Percentiles rank a stretch among this genome's conserved stretches.
These are phyloP conservation scores for Hozukius guyotensis DNA, from an alignment of 2,797 vertebrate species.

Conservation along the genomic window DNA sequence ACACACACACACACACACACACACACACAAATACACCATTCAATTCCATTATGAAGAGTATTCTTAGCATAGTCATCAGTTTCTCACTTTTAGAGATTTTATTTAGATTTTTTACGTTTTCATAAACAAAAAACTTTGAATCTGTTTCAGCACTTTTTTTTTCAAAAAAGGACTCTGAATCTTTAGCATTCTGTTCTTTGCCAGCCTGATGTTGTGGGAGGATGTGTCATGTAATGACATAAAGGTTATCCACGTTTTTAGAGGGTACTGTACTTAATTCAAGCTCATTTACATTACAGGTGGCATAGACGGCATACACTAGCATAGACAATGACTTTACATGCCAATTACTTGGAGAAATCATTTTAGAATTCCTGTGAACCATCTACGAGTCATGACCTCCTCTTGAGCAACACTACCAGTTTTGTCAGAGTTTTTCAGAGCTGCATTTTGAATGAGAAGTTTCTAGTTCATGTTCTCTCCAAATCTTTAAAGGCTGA, in stretches of 20 bases:
- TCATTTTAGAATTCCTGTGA: not conserved
- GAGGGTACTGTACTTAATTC: not conserved
- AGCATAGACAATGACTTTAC: not conserved
- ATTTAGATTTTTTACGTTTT: constrained; percentile 18
- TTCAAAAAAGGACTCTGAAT: not conserved
- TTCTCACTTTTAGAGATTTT: constrained; percentile 20
- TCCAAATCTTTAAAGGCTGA: not conserved
- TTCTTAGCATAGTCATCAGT: constrained; percentile 17
- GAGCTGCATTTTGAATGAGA: not conserved
- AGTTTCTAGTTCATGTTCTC: not conserved
- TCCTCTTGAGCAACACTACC: not conserved
- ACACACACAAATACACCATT: not conserved
- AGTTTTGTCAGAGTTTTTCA: not conserved
- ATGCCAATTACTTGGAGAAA: not conserved
- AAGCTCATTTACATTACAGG: constrained; percentile 10
- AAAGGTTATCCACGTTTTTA: not conserved
- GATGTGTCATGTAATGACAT: not conserved
- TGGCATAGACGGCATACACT: not conserved
- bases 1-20: not conserved
- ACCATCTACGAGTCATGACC: not conserved
- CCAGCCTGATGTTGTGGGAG: not conserved
- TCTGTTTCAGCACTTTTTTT: not conserved
- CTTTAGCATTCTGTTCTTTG: not conserved
- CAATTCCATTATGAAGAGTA: constrained; percentile 21
- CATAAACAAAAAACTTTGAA: not conserved